phyloP scores from a whole-genome alignment of 2,888 invertebrate species.

The Stenodema calcarata region DNA sequence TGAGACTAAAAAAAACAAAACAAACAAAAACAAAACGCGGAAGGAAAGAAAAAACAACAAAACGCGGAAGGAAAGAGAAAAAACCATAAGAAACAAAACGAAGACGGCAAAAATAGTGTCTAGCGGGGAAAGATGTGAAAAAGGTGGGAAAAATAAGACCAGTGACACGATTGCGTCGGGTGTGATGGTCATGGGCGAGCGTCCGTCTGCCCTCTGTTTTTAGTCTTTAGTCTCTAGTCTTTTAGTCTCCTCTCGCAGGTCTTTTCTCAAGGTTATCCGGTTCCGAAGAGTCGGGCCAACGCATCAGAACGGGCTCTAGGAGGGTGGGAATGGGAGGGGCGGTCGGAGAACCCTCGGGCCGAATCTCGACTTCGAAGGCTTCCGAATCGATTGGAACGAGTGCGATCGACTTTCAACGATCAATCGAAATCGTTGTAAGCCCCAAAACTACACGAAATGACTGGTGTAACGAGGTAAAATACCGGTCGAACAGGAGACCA shows the following conservation, averaged over 20 bases:
- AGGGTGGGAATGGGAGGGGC: too few relatives aligned
- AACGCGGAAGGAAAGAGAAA: background rate
- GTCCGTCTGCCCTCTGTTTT: too few relatives aligned
- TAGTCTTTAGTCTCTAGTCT: background rate
- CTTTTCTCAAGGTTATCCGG: background rate
- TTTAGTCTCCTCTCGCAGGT: background rate
- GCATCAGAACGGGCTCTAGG: too few relatives aligned
- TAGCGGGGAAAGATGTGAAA: background rate
- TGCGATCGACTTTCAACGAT: too few relatives aligned
- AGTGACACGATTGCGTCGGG: conserved; percentile 30
- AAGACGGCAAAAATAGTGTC: background rate
- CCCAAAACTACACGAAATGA: too few relatives aligned
- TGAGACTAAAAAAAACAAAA: background rate
- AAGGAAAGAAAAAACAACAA: background rate
- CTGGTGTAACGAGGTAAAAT: too few relatives aligned
- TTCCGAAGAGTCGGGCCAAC: background rate
- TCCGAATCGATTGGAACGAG: too few relatives aligned
- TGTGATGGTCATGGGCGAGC: conserved; percentile 24
- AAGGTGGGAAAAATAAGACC: background rate
- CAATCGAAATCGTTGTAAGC: too few relatives aligned
- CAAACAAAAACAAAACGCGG: too few relatives aligned
- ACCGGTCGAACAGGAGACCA: too few relatives aligned
- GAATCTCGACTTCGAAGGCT: too few relatives aligned
- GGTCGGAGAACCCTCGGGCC: too few relatives aligned
- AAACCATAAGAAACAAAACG: background rate